A percentile compares a stretch with the other conserved stretches of the same genome.
Conservation (phyloP, 1,140 invertebrate species). For the Magallana angulata region DNA sequence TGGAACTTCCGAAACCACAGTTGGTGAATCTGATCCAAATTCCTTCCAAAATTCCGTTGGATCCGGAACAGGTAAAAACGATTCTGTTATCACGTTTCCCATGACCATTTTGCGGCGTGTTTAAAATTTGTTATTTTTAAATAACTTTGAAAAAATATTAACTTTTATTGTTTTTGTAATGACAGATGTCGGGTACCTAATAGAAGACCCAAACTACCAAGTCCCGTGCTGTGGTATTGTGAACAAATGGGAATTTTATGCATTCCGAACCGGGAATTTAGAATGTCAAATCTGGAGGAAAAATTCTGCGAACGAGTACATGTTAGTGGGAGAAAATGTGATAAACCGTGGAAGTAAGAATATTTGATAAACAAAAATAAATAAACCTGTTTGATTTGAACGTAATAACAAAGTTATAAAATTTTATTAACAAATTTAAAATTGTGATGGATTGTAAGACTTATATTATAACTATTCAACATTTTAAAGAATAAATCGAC, state of each 20-base stretch:
- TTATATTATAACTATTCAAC: too few species aligned
- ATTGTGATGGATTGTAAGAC: too few species aligned
- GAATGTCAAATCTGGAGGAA: slow-evolving; percentile 39
- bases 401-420: too few species aligned
- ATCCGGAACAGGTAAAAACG: background rate
- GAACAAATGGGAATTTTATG: slow-evolving; percentile 40
- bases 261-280: background rate
- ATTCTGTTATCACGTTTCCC: too few species aligned
- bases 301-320: background rate
- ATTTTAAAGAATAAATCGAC: too few species aligned
- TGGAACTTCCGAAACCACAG: background rate
- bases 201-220: slow-evolving; percentile 39
- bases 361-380: too few species aligned
- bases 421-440: too few species aligned
- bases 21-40: slow-evolving; percentile 8
- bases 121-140: too few species aligned
- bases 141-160: background rate
- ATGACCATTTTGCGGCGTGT: too few species aligned
- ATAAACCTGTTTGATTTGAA: too few species aligned
- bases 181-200: slow-evolving; percentile 30
- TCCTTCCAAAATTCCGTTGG: background rate
- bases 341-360: background rate
- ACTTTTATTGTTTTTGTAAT: background rate
- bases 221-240: slow-evolving; percentile 41
- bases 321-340: slow-evolving; percentile 34